Evolutionary conservation across 2,888 invertebrate genomes (phyloP).

Genomic region (Thymelicus sylvestris): DNA sequence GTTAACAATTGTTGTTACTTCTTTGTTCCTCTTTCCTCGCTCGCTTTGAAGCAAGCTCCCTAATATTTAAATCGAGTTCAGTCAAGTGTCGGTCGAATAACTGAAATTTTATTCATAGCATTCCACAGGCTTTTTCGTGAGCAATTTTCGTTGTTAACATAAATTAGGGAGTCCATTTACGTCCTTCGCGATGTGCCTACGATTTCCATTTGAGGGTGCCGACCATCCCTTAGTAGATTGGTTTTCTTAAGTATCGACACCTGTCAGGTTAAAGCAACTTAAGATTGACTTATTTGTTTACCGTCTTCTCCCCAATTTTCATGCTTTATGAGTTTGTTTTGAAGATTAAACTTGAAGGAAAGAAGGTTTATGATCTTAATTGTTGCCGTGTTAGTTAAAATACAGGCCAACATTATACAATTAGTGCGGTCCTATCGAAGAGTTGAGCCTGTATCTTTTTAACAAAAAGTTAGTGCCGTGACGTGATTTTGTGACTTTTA

Average conservation of each 20-base stretch:
- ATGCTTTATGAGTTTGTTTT: not conserved
- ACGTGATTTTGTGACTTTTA: too few species aligned
- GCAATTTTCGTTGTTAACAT: constrained; percentile 60
- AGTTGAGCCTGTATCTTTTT: too few species aligned
- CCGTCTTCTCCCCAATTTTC: not conserved
- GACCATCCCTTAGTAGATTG: constrained; percentile 23
- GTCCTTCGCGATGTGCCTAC: constrained; percentile 40
- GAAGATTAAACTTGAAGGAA: not conserved
- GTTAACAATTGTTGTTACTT: too few species aligned
- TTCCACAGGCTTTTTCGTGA: constrained; percentile 55
- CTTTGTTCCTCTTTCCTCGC: not conserved
- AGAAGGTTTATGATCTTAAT: not conserved
- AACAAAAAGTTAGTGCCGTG: too few species aligned
- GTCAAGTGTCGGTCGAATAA: constrained; percentile 51
- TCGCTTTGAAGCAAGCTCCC: constrained; percentile 13
- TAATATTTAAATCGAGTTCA: constrained; percentile 53
- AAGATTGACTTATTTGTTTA: constrained; percentile 29
- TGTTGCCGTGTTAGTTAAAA: not conserved
- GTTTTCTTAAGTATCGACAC: constrained; percentile 25
- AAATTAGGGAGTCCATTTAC: constrained; percentile 51
- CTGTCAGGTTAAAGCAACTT: constrained; percentile 16
- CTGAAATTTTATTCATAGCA: constrained; percentile 68
- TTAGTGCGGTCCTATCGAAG: too few species aligned
- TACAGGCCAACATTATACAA: too few species aligned
- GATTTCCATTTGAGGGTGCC: constrained; percentile 22